These are phyloP conservation scores for Drosophila mercatorum DNA, from an alignment of 2,888 invertebrate species.

Conservation along the genomic window DNA sequence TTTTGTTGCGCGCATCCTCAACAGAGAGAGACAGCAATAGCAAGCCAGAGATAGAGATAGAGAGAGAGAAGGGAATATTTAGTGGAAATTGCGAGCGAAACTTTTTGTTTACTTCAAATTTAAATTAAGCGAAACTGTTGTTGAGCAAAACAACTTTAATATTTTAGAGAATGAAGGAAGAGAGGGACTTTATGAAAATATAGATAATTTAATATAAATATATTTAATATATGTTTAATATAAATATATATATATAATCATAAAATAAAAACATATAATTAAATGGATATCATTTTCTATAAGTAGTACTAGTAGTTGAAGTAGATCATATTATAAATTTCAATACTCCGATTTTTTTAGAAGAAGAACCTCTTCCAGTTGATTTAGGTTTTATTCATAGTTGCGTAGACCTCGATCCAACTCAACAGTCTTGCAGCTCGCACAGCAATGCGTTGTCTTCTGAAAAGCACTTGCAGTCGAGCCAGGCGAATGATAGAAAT, in stretches of 20 bases:
- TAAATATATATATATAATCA: too few relatives aligned
- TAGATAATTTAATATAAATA: too few relatives aligned
- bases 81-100: background rate
- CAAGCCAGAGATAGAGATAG: background rate
- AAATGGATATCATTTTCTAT: too few relatives aligned
- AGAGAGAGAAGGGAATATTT: background rate
- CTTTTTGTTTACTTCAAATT: slow-evolving; percentile 3
- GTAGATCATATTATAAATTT: too few relatives aligned
- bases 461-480: background rate
- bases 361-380: too few relatives aligned
- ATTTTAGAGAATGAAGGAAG: background rate
- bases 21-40: background rate
- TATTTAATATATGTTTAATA: too few relatives aligned
- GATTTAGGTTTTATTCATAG: background rate
- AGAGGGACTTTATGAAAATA: background rate
- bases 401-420: background rate
- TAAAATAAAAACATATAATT: too few relatives aligned
- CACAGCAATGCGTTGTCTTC: background rate
- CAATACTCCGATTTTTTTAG: background rate
- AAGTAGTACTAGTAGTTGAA: too few relatives aligned
- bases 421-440: background rate
- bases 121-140: slow-evolving; percentile 7
- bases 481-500: slow-evolving; percentile 13
- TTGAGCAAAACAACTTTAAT: background rate
- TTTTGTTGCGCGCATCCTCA: slow-evolving; percentile 39